These are phyloP conservation scores for Morone saxatilis DNA, from an alignment of 2,113 vertebrate species.

Conservation along the genomic window DNA sequence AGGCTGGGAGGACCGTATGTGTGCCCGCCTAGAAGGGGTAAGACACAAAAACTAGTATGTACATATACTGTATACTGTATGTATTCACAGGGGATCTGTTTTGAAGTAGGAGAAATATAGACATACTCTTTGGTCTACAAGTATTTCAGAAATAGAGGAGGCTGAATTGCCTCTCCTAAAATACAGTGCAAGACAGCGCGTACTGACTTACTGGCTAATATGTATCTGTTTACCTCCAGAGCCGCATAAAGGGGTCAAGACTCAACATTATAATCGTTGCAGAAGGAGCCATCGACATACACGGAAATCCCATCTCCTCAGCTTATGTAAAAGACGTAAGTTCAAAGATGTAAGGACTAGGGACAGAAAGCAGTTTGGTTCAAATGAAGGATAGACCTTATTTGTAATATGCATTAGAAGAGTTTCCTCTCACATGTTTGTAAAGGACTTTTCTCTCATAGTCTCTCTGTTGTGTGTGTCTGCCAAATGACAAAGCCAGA, in stretches of 20 bases:
- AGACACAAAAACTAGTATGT: conserved; percentile 38
- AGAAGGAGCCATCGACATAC: conserved; percentile 90
- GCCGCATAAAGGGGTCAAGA: conserved; percentile 90
- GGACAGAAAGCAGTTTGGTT: neutral
- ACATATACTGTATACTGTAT: neutral
- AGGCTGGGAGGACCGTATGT: conserved; percentile 94
- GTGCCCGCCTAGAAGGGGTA: conserved; percentile 89
- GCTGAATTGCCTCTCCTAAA: neutral
- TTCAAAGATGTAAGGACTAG: neutral
- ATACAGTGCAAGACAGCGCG: neutral
- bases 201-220: neutral
- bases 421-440: neutral
- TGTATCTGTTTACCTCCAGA: conserved; percentile 78
- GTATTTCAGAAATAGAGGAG: neutral
- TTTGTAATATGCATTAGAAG: neutral
- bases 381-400: too few species aligned
- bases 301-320: conserved; percentile 90
- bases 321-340: conserved; percentile 92
- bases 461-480: neutral
- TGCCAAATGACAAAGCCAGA: neutral
- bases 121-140: neutral
- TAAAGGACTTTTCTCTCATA: neutral
- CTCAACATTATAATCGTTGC: conserved; percentile 96
- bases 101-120: neutral
- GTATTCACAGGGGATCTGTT: neutral